A percentile compares a stretch with the other conserved stretches of the same genome.
These are phyloP conservation scores for Lota lota DNA, from an alignment of 2,113 vertebrate species.

Conservation along the genomic window DNA sequence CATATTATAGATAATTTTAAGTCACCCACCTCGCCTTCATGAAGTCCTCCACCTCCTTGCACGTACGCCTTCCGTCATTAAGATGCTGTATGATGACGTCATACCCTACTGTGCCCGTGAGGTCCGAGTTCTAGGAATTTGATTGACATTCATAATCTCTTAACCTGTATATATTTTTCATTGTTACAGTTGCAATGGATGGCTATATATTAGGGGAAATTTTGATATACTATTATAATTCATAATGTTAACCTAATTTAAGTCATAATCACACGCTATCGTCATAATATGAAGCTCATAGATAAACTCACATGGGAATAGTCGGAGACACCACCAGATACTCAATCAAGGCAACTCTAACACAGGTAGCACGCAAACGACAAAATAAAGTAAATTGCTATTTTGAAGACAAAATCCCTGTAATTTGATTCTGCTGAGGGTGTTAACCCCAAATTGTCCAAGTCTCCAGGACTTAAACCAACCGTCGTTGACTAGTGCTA, in stretches of 20 bases:
- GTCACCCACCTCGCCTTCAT: conserved; percentile 87
- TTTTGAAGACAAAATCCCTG: conserved; percentile 34
- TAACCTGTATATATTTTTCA: neutral
- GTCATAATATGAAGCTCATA: too few species aligned
- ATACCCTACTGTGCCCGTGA: conserved; percentile 84
- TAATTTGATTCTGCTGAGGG: conserved; percentile 42
- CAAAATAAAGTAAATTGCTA: conserved; percentile 33
- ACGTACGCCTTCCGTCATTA: conserved; percentile 88
- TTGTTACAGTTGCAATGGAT: too few species aligned
- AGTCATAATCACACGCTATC: too few species aligned
- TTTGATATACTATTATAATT: too few species aligned
- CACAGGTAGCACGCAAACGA: too few species aligned
- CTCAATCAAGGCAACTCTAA: too few species aligned
- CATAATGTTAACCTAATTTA: too few species aligned
- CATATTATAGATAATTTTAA: neutral
- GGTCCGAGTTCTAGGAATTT: conserved; percentile 76
- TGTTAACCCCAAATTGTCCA: conserved; percentile 27
- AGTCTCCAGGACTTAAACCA: too few species aligned
- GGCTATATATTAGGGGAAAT: neutral
- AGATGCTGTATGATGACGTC: conserved; percentile 87
- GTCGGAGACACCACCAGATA: too few species aligned
- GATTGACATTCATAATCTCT: neutral
- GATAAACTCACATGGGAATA: too few species aligned
- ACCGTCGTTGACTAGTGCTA: too few species aligned
- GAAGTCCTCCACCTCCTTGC: conserved; percentile 96